Evolutionary conservation across 2,797 vertebrate species (phyloP).

Genomic region (Spinus olivaceus): DNA sequence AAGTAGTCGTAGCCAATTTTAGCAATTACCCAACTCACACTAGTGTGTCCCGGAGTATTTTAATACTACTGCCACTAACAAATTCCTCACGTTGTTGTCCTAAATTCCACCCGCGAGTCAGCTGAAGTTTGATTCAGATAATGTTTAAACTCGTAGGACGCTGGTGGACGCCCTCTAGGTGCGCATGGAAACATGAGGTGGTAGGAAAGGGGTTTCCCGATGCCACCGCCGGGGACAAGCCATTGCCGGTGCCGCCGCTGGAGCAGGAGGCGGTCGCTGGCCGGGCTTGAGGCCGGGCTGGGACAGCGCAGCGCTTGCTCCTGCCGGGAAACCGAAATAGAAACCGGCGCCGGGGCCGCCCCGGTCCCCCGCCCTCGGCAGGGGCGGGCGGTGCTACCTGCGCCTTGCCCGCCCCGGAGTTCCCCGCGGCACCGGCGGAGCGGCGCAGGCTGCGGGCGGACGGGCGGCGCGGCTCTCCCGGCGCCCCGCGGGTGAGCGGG

Average conservation of each 20-base stretch:
- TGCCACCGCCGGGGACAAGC: neutral
- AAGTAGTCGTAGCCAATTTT: neutral
- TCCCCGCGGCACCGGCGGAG: neutral
- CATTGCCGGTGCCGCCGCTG: neutral
- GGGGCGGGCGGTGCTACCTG: neutral
- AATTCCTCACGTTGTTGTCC: neutral
- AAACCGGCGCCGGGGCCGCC: neutral
- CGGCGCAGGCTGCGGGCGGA: neutral
- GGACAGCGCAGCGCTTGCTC: neutral
- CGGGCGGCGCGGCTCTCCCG: neutral
- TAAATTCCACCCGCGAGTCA: neutral
- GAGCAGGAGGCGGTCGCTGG: neutral
- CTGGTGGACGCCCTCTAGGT: neutral
- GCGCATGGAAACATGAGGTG: rapidly evolving
- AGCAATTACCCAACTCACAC: neutral
- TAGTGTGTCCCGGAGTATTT: neutral
- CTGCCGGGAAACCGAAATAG: conserved; percentile 15
- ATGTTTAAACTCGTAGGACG: neutral
- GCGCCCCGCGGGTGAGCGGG: neutral
- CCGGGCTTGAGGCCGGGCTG: neutral
- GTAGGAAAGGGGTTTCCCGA: neutral
- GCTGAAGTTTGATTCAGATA: neutral
- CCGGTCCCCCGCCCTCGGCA: neutral
- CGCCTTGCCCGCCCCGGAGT: neutral
- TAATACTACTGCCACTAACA: neutral